Percentiles rank a stretch among this genome's conserved stretches.
phyloP scores from a whole-genome alignment of 2,888 invertebrate species.

The Leptogaster cylindrica region DNA sequence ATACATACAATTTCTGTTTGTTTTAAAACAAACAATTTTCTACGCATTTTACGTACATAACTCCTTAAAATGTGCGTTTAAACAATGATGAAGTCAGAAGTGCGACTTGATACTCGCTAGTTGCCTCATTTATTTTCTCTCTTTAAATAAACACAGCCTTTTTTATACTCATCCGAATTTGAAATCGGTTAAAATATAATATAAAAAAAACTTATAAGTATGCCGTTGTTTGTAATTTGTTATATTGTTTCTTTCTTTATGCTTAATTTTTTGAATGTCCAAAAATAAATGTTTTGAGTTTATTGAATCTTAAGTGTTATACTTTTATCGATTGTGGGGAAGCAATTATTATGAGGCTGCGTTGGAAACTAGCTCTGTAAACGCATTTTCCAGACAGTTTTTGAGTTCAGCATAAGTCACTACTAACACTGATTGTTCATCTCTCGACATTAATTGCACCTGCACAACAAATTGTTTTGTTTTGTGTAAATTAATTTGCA shows the following conservation, averaged over 20 bases:
- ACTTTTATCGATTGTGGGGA: conserved; percentile 41
- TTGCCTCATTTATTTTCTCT: conserved; percentile 29
- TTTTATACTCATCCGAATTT: conserved; percentile 28
- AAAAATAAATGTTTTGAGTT: conserved; percentile 1
- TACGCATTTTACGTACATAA: conserved; percentile 7
- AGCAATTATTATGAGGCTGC: conserved; percentile 57
- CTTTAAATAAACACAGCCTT: conserved; percentile 41
- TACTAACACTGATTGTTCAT: conserved; percentile 94
- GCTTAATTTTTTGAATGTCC: conserved; percentile 19
- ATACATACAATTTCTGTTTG: background rate
- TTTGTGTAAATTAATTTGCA: background rate
- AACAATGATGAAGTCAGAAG: conserved; percentile 12
- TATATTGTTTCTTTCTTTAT: conserved; percentile 24
- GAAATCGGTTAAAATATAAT: conserved; percentile 17
- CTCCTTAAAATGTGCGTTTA: conserved; percentile 22
- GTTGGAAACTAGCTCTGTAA: conserved; percentile 73
- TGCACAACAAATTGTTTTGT: conserved; percentile 57
- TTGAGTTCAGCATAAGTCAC: conserved; percentile 95
- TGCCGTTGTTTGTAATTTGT: conserved; percentile 25
- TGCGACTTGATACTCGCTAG: conserved; percentile 24
- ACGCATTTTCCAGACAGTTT: conserved; percentile 91
- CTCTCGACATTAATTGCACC: conserved; percentile 94
- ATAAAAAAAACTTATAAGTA: conserved; percentile 24
- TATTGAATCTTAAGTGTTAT: background rate
- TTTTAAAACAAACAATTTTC: background rate